Conservation (phyloP, 2,113 vertebrate genomes). For the Oriolus oriolus region DNA sequence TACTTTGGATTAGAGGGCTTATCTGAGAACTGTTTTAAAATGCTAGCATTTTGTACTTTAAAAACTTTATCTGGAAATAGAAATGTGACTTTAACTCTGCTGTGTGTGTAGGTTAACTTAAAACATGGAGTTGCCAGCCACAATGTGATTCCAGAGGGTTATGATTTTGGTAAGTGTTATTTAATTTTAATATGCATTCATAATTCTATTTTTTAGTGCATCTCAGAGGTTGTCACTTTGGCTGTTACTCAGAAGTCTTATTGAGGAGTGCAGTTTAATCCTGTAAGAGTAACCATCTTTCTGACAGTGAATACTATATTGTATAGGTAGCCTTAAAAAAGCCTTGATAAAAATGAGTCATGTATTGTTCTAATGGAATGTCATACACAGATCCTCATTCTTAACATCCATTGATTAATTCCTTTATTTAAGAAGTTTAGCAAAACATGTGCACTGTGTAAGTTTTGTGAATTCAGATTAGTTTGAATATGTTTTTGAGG, state of each 20-base stretch:
- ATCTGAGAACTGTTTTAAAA: neutral
- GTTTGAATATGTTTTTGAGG: neutral
- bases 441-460: rapidly evolving
- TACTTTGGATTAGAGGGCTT: neutral
- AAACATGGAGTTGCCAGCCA: conserved; percentile 79
- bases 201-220: neutral
- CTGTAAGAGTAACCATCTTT: neutral
- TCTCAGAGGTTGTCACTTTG: neutral
- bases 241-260: neutral
- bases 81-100: neutral
- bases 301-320: neutral
- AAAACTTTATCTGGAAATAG: neutral
- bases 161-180: conserved; percentile 87
- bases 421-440: neutral
- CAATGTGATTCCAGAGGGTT: conserved; percentile 72
- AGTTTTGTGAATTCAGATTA: neutral
- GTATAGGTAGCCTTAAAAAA: neutral
- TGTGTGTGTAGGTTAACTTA: conserved; percentile 74
- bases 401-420: neutral
- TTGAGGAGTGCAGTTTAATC: neutral
- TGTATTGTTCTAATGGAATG: neutral
- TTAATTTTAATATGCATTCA: neutral
- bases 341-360: neutral
- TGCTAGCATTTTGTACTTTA: neutral
- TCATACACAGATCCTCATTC: neutral